Percentiles rank a stretch among this genome's conserved stretches.
Evolutionary conservation across 2,888 invertebrate genomes (phyloP).

Genomic region (Metallyticus violacea): DNA sequence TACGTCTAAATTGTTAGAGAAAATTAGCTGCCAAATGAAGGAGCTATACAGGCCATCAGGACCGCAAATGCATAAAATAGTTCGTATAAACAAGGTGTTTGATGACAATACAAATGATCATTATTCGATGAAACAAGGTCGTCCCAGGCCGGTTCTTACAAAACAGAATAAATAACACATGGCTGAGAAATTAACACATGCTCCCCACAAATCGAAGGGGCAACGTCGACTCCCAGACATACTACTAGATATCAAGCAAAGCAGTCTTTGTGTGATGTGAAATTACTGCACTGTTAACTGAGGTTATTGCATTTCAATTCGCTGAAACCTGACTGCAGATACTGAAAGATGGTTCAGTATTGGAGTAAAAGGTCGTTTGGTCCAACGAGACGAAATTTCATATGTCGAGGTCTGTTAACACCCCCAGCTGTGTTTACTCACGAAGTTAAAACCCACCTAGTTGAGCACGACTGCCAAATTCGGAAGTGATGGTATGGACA

Average conservation of each 20-base stretch:
- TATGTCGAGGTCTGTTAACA: no score
- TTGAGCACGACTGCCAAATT: no score
- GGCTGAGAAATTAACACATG: background rate
- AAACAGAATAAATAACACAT: background rate
- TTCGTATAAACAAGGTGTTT: background rate
- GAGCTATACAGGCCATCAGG: background rate
- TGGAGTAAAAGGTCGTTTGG: background rate
- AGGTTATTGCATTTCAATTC: background rate
- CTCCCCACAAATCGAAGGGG: background rate
- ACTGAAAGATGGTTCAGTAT: background rate
- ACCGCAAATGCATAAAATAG: background rate
- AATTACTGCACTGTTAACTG: background rate
- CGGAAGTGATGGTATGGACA: no score
- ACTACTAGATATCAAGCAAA: background rate
- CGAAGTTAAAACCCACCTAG: no score
- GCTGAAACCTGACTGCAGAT: background rate
- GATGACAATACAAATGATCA: background rate
- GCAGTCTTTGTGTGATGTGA: background rate
- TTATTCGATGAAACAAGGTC: background rate
- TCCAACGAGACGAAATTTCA: background rate
- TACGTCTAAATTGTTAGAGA: no score
- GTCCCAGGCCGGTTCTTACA: background rate
- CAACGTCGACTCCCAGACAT: background rate
- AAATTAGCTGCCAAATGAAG: background rate
- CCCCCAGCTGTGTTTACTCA: no score